Evolutionary conservation across 2,797 vertebrate genomes (phyloP), one percentile per base, ranked within the genome.

Genomic region (Darevskia nairensis): DNA sequence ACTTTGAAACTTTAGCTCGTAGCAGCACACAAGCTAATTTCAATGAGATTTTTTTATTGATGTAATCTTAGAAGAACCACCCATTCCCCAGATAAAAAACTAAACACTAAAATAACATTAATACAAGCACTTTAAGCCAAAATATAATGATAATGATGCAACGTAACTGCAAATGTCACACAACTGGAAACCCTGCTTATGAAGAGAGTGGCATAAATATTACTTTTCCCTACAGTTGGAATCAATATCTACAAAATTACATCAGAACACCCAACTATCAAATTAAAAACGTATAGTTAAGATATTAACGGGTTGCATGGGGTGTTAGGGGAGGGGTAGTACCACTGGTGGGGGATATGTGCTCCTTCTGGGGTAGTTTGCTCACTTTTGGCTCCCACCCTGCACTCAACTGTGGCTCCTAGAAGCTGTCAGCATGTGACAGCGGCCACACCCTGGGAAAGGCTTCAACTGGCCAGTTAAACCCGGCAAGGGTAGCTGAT

Each of bases 1-100:
- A 95, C 93, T 92, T 89, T 91, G 93, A 96, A 96, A 94, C 88
- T 86, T 93, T 95, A 95, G 91, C 92, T 96, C 92, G 88, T 94
- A 93, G 95, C 91, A 95, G 95, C 95, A 95, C 90, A 94, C 29
- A 84, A 92, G 89, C 55, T 92, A 88, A 81, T 90, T 94, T 92
- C 89, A 93, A 84, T 41, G 94, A 93, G 94, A 90, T 82, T 90
- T 86, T 86, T 86, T 95, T 94, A 86, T 35, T 89, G 91, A 93
- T 94, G 89, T 89, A 91, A 92, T 93, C 91, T 94, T 90, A 90
- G 85, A 91, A 9, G 90, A 89, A 93, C 94, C 90, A 91, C 95
- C 96, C 96, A 94, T 88, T 96, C 96, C 96, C 96, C 92, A 94
- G 94, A 92, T 87, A 79, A 89, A 91, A 91, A 83, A 91, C 76